Conservation (phyloP, 2,113 vertebrate species). For the Anguilla japonica region DNA sequence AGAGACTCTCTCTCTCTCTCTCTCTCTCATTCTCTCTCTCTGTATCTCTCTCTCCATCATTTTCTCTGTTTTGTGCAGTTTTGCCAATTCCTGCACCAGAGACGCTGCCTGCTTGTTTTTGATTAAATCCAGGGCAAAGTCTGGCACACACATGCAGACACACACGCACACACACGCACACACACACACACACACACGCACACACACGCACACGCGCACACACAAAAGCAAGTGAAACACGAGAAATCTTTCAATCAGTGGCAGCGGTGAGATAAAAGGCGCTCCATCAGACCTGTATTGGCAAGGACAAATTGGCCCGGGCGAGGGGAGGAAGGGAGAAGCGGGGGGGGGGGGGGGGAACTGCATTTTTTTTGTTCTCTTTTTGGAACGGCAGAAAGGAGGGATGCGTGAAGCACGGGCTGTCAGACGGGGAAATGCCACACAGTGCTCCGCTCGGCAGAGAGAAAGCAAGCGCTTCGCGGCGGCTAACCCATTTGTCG, state of each 20-base stretch:
- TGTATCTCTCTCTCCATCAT: not conserved
- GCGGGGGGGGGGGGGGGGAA: too few species aligned
- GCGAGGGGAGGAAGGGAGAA: constrained; percentile 35
- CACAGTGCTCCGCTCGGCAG: constrained; percentile 30
- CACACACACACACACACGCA: not conserved
- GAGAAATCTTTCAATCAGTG: constrained; percentile 55
- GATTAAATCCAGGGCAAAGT: constrained; percentile 55
- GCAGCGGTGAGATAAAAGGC: constrained; percentile 46
- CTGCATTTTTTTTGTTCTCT: constrained; percentile 6
- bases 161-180: constrained; percentile 25
- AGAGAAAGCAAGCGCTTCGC: constrained; percentile 45
- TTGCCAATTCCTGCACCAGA: constrained; percentile 41
- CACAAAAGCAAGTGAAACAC: constrained; percentile 28
- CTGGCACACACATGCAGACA: constrained; percentile 17
- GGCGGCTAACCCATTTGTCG: constrained; percentile 46
- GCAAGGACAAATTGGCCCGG: constrained; percentile 46
- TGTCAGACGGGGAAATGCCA: constrained; percentile 41
- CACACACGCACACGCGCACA: not conserved
- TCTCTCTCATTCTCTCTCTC: constrained; percentile 3
- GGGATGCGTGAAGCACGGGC: constrained; percentile 31
- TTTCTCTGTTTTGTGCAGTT: constrained; percentile 27
- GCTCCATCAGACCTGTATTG: constrained; percentile 48
- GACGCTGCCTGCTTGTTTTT: constrained; percentile 48
- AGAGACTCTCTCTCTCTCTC: constrained; percentile 13
- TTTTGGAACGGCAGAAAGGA: constrained; percentile 32